phyloP scores from a whole-genome alignment of 2,113 vertebrate species.

The Notechis scutatus region DNA sequence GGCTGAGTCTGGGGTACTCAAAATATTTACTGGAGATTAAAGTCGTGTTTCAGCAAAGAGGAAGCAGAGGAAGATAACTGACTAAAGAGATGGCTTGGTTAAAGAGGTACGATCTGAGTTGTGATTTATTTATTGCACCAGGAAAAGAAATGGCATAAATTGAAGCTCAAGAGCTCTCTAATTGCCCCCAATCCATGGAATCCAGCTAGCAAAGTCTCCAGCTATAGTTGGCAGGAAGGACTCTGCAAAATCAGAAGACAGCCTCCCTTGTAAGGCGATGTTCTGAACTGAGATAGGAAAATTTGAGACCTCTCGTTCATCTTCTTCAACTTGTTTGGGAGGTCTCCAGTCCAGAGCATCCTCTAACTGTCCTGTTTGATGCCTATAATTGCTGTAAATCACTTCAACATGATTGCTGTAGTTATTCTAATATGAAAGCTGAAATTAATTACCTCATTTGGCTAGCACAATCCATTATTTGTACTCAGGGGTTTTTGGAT shows the following conservation, averaged over 20 bases:
- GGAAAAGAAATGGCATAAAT: neutral
- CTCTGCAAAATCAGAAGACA: too few relatives aligned
- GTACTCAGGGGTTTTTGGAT: too few relatives aligned
- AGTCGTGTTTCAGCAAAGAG: neutral
- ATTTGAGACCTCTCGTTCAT: too few relatives aligned
- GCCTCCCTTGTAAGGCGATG: too few relatives aligned
- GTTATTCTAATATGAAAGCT: too few relatives aligned
- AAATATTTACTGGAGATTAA: slow-evolving; percentile 15
- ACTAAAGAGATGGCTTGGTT: neutral
- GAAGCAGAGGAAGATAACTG: neutral
- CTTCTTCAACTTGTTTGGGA: too few relatives aligned
- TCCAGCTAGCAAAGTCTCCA: neutral
- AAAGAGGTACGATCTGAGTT: neutral
- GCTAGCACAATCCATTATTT: too few relatives aligned
- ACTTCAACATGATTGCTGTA: too few relatives aligned
- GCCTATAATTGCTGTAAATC: too few relatives aligned
- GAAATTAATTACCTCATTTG: too few relatives aligned
- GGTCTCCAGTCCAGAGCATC: too few relatives aligned
- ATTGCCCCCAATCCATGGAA: neutral
- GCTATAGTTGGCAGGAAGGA: neutral
- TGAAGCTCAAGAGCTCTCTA: neutral
- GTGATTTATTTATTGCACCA: neutral
- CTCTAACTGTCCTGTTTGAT: too few relatives aligned
- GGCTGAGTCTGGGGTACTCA: neutral
- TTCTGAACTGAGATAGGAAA: neutral